phyloP scores from a whole-genome alignment of 2,797 vertebrate species.

The Rachycentron canadum region DNA sequence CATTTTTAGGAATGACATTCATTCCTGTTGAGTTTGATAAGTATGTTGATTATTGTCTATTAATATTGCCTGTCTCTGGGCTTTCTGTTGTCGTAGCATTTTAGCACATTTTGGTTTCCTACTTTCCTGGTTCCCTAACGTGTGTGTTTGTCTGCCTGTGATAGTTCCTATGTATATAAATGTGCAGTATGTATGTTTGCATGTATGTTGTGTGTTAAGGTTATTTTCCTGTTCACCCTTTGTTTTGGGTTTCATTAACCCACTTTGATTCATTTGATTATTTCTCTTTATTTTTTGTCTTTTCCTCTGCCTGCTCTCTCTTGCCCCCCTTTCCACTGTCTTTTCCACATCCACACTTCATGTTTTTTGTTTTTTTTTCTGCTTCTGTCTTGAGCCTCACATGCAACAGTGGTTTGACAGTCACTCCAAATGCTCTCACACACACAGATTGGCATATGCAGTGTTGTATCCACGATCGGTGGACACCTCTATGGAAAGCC shows the following conservation, averaged over 20 bases:
- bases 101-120: not conserved
- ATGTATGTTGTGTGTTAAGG: not conserved
- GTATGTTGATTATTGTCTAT: not conserved
- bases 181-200: not conserved
- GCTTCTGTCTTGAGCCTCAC: constrained; percentile 28
- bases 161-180: not conserved
- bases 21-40: not conserved
- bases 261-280: not conserved
- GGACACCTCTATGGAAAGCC: constrained; percentile 53
- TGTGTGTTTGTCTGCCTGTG: not conserved
- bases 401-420: constrained; percentile 48
- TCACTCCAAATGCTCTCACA: constrained; percentile 22
- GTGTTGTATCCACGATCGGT: constrained; percentile 55
- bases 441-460: constrained; percentile 50
- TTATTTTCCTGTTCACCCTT: not conserved
- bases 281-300: not conserved
- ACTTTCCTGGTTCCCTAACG: not conserved
- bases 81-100: not conserved
- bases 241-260: not conserved
- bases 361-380: constrained; percentile 20
- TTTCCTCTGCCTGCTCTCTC: not conserved
- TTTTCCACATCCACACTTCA: constrained; percentile 32
- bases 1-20: not conserved
- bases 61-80: not conserved
- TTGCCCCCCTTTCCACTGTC: not conserved